Conservation (phyloP, 2,888 invertebrate species). For the Mesorhabditis belari region DNA sequence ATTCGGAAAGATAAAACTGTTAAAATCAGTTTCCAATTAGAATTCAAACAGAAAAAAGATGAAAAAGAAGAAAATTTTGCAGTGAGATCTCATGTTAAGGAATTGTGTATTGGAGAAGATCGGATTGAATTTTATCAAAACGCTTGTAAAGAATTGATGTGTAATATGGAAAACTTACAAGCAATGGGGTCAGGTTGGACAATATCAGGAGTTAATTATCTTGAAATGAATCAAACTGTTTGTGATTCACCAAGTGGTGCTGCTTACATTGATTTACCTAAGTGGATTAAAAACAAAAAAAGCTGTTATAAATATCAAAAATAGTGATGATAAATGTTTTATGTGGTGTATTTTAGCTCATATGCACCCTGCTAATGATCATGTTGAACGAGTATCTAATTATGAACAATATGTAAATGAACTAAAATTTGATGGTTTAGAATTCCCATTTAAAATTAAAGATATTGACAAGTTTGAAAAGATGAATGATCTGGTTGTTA, state of each 20-base stretch:
- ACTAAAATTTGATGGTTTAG: constrained; percentile 18
- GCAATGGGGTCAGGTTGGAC: constrained; percentile 12
- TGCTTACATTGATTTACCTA: constrained; percentile 11
- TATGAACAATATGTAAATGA: constrained; percentile 13
- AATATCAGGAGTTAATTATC: constrained; percentile 6
- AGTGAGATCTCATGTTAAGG: constrained; percentile 6
- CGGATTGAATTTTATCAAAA: constrained; percentile 9
- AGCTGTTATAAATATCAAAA: constrained; percentile 14
- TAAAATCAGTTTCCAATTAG: constrained; percentile 13
- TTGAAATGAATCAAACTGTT: constrained; percentile 12
- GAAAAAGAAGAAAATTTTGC: constrained; percentile 3
- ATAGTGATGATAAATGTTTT: constrained; percentile 20
- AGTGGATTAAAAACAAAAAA: constrained; percentile 14
- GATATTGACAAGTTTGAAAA: constrained; percentile 28
- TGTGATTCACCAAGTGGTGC: constrained; percentile 7
- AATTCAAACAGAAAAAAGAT: constrained; percentile 10
- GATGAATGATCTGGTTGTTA: constrained; percentile 16
- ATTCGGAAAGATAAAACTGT: constrained; percentile 8
- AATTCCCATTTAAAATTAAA: constrained; percentile 16
- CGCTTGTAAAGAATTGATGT: constrained; percentile 9
- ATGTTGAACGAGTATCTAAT: constrained; percentile 17
- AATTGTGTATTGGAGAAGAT: constrained; percentile 11
- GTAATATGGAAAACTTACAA: constrained; percentile 12
- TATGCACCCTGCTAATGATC: constrained; percentile 10
- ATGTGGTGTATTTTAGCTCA: constrained; percentile 21